These are phyloP conservation scores for Menidia beryllina DNA, from an alignment of 2,113 vertebrate genomes.

Conservation along the genomic window DNA sequence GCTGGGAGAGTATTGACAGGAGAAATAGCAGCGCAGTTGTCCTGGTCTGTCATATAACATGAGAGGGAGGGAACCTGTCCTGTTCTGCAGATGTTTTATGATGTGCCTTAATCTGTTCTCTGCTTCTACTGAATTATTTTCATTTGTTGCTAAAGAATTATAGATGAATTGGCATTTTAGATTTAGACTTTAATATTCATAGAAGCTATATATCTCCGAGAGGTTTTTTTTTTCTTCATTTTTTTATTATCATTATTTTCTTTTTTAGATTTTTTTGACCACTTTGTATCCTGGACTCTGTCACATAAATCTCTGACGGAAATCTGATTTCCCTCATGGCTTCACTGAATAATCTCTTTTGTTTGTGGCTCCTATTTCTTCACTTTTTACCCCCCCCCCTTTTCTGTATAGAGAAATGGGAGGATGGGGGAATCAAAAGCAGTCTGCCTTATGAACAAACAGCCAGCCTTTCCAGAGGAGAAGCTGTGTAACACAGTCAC, in stretches of 20 bases:
- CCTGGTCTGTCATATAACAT: conserved; percentile 77
- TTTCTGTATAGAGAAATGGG: conserved; percentile 61
- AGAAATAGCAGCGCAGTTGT: conserved; percentile 82
- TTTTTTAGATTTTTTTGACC: conserved; percentile 16
- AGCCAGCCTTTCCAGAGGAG: conserved; percentile 70
- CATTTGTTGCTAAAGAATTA: conserved; percentile 14
- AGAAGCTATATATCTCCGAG: neutral
- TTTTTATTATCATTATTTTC: conserved; percentile 16
- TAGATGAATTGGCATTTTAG: conserved; percentile 33
- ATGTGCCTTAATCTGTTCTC: neutral
- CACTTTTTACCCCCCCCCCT: conserved; percentile 25
- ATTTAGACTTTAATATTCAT: conserved; percentile 19
- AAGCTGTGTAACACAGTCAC: conserved; percentile 66
- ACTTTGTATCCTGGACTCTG: conserved; percentile 62
- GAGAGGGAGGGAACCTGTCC: conserved; percentile 33
- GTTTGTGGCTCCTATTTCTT: conserved; percentile 75
- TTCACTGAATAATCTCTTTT: conserved; percentile 81
- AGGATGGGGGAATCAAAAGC: conserved; percentile 73
- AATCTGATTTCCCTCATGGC: conserved; percentile 81
- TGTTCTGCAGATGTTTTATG: conserved; percentile 27
- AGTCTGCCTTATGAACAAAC: conserved; percentile 78
- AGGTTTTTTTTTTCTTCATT: conserved; percentile 3
- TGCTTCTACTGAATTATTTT: conserved; percentile 30
- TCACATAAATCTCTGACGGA: conserved; percentile 65
- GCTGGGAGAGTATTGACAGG: conserved; percentile 82